These are phyloP conservation scores for Crocallis elinguaria DNA, from an alignment of 2,888 invertebrate species.

Conservation along the genomic window DNA sequence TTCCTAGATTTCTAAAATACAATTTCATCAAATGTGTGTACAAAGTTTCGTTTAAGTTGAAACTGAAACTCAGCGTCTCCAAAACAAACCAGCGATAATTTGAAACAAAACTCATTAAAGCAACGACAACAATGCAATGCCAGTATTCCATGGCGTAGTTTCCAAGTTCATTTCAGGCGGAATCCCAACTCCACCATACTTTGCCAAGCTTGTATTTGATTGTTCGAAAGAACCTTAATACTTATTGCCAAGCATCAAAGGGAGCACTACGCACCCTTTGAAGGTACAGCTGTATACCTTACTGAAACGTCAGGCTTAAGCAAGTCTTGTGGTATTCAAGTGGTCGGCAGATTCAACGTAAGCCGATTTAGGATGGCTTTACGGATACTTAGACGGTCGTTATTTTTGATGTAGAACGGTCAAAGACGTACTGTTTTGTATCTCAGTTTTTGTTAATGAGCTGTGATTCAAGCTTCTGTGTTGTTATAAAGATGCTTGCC, in stretches of 20 bases:
- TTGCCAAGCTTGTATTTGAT: background rate
- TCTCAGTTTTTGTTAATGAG: slow-evolving; percentile 1
- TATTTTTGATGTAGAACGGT: slow-evolving; percentile 16
- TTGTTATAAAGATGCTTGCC: too few relatives aligned
- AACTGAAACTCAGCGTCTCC: background rate
- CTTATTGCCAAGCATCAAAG: slow-evolving; percentile 5
- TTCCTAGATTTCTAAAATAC: background rate
- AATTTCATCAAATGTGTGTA: background rate
- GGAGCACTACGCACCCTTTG: slow-evolving; percentile 12
- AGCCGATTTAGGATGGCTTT: slow-evolving; percentile 29
- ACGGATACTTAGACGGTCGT: slow-evolving; percentile 21
- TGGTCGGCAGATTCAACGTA: slow-evolving; percentile 13
- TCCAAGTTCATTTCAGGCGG: background rate
- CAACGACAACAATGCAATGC: background rate
- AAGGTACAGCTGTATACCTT: slow-evolving; percentile 16
- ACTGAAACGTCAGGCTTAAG: slow-evolving; percentile 21
- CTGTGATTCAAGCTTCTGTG: background rate
- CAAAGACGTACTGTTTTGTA: background rate
- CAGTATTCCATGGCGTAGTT: background rate
- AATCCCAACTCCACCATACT: background rate
- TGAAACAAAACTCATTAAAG: background rate
- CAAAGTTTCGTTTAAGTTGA: background rate
- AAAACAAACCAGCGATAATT: too few relatives aligned
- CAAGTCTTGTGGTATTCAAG: slow-evolving; percentile 18
- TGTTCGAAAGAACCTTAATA: background rate